Percentiles rank a stretch among this genome's conserved stretches.
Evolutionary conservation across 2,888 invertebrate genomes (phyloP).

Genomic region (Polyploca ridens): DNA sequence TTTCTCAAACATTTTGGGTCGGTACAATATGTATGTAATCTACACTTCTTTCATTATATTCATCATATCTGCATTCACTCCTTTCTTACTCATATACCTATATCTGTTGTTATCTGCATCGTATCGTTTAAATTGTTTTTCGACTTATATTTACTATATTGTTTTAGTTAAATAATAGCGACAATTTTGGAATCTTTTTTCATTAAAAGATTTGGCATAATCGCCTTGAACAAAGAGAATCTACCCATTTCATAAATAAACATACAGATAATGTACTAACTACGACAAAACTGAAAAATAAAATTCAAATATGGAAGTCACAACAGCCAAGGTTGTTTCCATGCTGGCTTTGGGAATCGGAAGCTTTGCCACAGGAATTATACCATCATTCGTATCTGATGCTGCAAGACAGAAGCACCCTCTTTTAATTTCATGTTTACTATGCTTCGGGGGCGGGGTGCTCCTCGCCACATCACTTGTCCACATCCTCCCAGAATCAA

Average conservation of each 20-base stretch:
- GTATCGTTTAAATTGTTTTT: neutral
- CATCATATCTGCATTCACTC: too few species aligned
- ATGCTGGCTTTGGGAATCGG: slow-evolving; percentile 87
- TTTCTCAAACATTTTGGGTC: too few species aligned
- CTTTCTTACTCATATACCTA: too few species aligned
- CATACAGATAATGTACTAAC: neutral
- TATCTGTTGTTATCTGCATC: too few species aligned
- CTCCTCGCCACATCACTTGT: slow-evolving; percentile 90
- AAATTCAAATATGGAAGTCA: slow-evolving; percentile 69
- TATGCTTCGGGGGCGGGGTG: slow-evolving; percentile 93
- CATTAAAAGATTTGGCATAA: neutral
- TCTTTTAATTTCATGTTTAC: slow-evolving; percentile 86
- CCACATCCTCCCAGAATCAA: slow-evolving; percentile 93
- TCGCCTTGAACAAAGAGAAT: neutral
- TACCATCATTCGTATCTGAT: slow-evolving; percentile 87
- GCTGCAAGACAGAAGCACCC: slow-evolving; percentile 84
- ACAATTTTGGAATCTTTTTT: neutral
- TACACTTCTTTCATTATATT: too few species aligned
- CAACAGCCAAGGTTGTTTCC: slow-evolving; percentile 86
- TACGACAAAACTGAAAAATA: neutral
- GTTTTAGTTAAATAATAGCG: neutral
- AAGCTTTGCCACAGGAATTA: slow-evolving; percentile 88
- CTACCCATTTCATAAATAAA: neutral
- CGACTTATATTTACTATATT: neutral
- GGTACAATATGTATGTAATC: too few species aligned